Base-by-base conservation (phyloP, 2,888 invertebrate species). In the Lasioglossum pauxillum region DNA sequence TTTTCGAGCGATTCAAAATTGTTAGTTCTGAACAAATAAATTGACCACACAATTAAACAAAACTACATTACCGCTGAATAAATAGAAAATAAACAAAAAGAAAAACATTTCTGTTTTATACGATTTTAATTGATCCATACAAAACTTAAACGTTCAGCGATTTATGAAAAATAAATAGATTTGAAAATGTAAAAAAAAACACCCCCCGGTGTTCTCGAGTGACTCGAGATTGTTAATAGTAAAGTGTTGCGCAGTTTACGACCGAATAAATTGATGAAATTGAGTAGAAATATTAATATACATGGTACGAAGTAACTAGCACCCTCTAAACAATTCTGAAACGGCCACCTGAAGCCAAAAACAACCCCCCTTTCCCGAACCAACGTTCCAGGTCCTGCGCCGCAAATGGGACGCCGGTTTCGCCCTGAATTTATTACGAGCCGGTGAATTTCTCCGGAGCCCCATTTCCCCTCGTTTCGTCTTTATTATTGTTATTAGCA, bases 401-500 rank as follows among this genome's bases (percentile, higher is more conserved):
- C 91, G 85, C 90, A 91, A 91, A 91, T 89, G 86, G 88, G 90
- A 90, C 85, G 85, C 73, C 79, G 80, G 84, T 84, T 87, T 87
- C 90, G 69, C 78, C 83, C 69, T 89, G 89, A 91, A 91, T 91
- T 91, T 91, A 91, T 90, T 88, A 88, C 89, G 85, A 82, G 82
- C 67, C 84, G 86, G 88, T 88, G 89, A 90, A 91, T 91, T 89
- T 87, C 89, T 86, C 89, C 57, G 71, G 85, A 90, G 91, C 88
- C 89, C 81, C 83, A 83, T 88, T 91, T 89, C 87, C 71, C 82
- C 88, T 87, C 89, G 89, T 90, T 91, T 87, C 89, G 79, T 83
- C 87, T 90, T 91, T 87, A 89, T 91, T 90, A 89, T 87, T 88
- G 88, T 86, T 90, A 91, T 91, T 90, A 90, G 88, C 88, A 88